Base-by-base conservation (phyloP, 2,113 vertebrate genomes). In the Mastomys coucha region DNA sequence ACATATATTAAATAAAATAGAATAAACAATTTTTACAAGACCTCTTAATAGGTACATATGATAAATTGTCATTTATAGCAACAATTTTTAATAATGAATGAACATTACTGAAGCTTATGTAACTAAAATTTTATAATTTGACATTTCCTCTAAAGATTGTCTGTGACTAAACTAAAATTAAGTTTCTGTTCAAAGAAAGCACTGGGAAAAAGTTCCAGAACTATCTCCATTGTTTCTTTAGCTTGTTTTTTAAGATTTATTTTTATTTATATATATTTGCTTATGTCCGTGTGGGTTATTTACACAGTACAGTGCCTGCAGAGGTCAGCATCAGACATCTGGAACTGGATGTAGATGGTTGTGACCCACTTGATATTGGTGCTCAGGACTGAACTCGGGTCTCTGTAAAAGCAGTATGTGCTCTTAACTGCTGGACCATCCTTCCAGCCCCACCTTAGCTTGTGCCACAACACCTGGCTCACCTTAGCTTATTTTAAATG, bases 71-170 rank as follows among this genome's bases (percentile, higher is more conserved):
- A 70, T 80, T 91, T 95, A 53, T 89, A 80, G 65, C 75, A 76
- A 78, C 45, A 93, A 84, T 88, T 85, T 80, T 60, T 77, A 93
- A 75, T 75, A 87, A 88, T 91, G 78, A 91, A 26, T 92, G 51
- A 89, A 82, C 60, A 11, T 85, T 91, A 33, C 19, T 76, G 14
- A 53, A 67, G 31, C 33, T 91, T 10, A 14, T 77, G 58, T 69
- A n/a, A 73, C n/a, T 58, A 39, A 87, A 81, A 69, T 93, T 77
- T 31, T 63, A 51, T 49, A 60, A 60, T 69, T 91, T 94, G 2
- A 42, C 26, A 63, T 58, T 95, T 91, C 26, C 22, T 67, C 65
- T 42, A 92, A 87, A 82, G 56, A 73, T 90, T 70, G 63, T 20
- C 77, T 17, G 0, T 67, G 2, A 76, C 84, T 87, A 19, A 92